Conservation (phyloP, 2,888 invertebrate genomes). For the Acrobasis consociella region DNA sequence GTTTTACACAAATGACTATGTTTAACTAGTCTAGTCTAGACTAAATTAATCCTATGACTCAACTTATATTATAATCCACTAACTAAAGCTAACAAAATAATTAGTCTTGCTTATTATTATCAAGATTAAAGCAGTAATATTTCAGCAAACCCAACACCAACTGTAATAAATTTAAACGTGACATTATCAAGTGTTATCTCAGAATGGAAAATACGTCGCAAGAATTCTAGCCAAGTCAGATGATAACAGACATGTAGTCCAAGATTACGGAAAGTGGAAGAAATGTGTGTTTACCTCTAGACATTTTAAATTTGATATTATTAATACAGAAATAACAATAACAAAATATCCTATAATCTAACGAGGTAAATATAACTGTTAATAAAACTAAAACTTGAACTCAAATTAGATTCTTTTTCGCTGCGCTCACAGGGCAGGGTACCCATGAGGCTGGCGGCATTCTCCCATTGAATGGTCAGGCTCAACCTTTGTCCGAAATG, state of each 20-base stretch:
- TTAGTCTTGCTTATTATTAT: neutral
- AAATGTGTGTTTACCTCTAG: neutral
- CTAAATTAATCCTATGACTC: neutral
- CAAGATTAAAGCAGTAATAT: constrained; percentile 1
- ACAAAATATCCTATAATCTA: no score
- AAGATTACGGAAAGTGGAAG: neutral
- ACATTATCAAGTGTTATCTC: constrained; percentile 6
- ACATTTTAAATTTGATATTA: no score
- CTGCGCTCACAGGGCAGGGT: no score
- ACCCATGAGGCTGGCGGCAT: no score
- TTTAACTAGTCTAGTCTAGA: neutral
- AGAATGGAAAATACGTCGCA: constrained; percentile 8
- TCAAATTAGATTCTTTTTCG: no score
- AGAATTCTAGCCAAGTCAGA: constrained; percentile 9
- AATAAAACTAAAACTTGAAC: no score
- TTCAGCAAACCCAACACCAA: constrained; percentile 5
- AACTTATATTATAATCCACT: neutral
- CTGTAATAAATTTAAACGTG: constrained; percentile 9
- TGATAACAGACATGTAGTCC: neutral
- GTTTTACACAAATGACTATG: neutral
- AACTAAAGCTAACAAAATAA: neutral
- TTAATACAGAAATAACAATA: no score
- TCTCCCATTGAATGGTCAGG: no score
- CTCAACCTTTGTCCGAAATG: no score
- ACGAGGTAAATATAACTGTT: no score